phyloP scores from a whole-genome alignment of 1,140 invertebrate species.

The Nautilus pompilius region DNA sequence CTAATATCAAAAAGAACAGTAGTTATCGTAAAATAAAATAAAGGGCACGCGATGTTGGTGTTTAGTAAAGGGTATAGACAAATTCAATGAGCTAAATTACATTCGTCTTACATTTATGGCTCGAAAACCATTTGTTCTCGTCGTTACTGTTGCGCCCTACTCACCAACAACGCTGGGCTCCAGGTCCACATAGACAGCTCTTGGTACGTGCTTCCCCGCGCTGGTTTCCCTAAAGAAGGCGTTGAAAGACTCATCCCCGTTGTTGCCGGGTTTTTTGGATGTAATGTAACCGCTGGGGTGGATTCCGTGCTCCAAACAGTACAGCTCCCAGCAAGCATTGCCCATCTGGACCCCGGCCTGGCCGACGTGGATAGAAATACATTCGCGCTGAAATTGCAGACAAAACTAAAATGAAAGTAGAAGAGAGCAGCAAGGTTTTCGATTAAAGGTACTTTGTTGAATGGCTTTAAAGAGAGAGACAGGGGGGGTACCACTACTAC shows the following conservation, averaged over 20 bases:
- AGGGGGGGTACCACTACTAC: too few relatives aligned
- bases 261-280: constrained; percentile 41
- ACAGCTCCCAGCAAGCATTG: constrained; percentile 79
- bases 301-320: constrained; percentile 74
- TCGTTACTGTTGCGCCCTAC: constrained; percentile 34
- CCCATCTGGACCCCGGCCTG: constrained; percentile 89
- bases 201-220: constrained; percentile 80
- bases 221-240: constrained; percentile 63
- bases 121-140: too few relatives aligned
- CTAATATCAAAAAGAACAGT: too few relatives aligned
- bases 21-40: too few relatives aligned
- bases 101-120: too few relatives aligned
- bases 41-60: too few relatives aligned
- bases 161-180: constrained; percentile 83
- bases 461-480: too few relatives aligned
- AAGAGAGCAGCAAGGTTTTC: too few relatives aligned
- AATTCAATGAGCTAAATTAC: too few relatives aligned
- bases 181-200: constrained; percentile 80
- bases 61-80: too few relatives aligned
- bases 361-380: constrained; percentile 82
- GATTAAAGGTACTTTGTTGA: too few relatives aligned
- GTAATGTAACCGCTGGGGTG: constrained; percentile 74
- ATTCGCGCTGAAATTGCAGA: constrained; percentile 62
- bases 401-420: background rate
- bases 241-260: constrained; percentile 57